phyloP scores from a whole-genome alignment of 2,888 invertebrate species.

The Diloba caeruleocephala region DNA sequence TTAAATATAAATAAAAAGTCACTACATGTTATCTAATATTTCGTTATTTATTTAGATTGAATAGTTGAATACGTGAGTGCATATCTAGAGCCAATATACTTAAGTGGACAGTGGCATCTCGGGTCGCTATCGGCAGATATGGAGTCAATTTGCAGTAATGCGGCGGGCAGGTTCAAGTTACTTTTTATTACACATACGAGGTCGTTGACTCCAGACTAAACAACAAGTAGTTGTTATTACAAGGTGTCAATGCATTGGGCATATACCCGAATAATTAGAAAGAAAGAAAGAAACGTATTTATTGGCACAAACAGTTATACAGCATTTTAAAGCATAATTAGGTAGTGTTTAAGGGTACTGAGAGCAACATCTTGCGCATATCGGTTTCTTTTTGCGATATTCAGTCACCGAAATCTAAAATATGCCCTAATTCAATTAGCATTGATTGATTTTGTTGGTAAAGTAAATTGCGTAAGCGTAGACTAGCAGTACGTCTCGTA shows the following conservation, averaged over 20 bases:
- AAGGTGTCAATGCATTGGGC: constrained; percentile 74
- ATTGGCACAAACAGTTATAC: no score
- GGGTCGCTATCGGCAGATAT: constrained; percentile 71
- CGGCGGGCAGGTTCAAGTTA: constrained; percentile 77
- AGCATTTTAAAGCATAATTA: constrained; percentile 60
- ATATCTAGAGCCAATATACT: constrained; percentile 56
- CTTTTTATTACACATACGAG: constrained; percentile 77
- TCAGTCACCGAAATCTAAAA: not conserved
- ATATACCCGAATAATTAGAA: no score
- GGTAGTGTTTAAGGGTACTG: constrained; percentile 30
- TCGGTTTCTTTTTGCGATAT: constrained; percentile 19
- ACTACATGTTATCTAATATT: no score
- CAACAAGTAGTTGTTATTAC: constrained; percentile 62
- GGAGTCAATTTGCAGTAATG: constrained; percentile 84
- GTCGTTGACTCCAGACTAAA: constrained; percentile 80
- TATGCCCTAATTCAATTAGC: not conserved
- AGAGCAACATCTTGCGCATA: constrained; percentile 24
- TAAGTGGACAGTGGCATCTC: constrained; percentile 53
- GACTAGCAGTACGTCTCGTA: not conserved
- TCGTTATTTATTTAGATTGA: no score
- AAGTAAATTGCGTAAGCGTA: not conserved
- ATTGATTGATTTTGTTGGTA: not conserved
- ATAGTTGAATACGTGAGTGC: constrained; percentile 34
- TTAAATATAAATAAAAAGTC: no score
- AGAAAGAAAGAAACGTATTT: no score